Evolutionary conservation across 2,797 vertebrate genomes (phyloP).

Genomic region (Paguma larvata): DNA sequence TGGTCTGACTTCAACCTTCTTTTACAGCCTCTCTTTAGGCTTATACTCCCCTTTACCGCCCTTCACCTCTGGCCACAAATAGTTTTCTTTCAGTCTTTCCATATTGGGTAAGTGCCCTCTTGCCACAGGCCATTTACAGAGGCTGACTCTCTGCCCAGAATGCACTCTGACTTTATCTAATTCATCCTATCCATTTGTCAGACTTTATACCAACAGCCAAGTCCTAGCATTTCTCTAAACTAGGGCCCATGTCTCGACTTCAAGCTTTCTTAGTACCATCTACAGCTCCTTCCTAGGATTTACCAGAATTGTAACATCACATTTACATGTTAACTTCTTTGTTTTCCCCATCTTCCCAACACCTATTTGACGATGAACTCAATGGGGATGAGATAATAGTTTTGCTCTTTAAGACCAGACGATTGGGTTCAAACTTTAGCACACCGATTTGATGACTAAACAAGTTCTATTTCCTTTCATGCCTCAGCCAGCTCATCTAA

Average conservation of each 20-base stretch:
- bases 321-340: background rate
- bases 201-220: background rate
- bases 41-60: background rate
- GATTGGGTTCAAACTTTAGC: background rate
- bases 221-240: background rate
- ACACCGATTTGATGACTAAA: background rate
- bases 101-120: background rate
- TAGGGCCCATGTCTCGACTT: background rate
- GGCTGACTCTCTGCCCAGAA: background rate
- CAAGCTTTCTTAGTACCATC: background rate
- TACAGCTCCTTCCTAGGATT: background rate
- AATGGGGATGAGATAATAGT: background rate
- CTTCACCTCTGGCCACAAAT: background rate
- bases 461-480: background rate
- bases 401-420: background rate
- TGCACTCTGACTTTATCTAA: background rate
- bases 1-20: background rate
- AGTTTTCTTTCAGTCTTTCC: background rate
- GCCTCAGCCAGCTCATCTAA: background rate
- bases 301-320: background rate
- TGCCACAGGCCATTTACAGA: background rate
- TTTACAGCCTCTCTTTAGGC: background rate
- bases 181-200: background rate
- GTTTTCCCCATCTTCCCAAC: background rate
- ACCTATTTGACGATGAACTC: background rate